Conservation (phyloP, 2,888 invertebrate species). For the Scaptomyza cyrtandrae region DNA sequence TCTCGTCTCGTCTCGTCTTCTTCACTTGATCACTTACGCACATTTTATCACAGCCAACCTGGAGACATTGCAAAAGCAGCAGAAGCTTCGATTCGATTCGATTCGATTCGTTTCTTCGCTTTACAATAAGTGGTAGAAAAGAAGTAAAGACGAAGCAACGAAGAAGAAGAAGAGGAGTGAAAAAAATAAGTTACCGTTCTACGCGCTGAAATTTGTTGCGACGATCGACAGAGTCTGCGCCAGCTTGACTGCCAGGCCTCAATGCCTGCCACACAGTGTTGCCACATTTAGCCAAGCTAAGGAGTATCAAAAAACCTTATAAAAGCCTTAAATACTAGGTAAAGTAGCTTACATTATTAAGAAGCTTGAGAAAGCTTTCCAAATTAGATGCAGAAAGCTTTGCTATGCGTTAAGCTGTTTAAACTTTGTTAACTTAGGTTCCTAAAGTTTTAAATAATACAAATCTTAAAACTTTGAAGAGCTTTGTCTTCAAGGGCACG, state of each 20-base stretch:
- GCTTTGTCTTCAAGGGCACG: no score
- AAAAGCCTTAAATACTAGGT: no score
- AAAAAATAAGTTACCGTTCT: conserved; percentile 82
- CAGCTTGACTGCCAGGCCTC: conserved; percentile 28
- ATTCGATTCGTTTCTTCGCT: conserved; percentile 22
- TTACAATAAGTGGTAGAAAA: conserved; percentile 80
- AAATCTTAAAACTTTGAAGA: no score
- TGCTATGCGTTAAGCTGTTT: no score
- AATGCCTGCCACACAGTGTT: conserved; percentile 23
- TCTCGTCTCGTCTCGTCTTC: conserved; percentile 13
- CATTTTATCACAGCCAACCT: conserved; percentile 78
- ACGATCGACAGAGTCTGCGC: conserved; percentile 43
- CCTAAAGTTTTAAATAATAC: no score
- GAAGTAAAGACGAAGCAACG: conserved; percentile 48
- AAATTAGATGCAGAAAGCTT: no score
- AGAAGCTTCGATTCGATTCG: neutral
- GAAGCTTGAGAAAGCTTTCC: no score
- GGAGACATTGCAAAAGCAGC: conserved; percentile 67
- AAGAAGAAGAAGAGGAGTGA: neutral
- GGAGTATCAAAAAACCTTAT: neutral
- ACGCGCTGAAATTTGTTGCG: conserved; percentile 80
- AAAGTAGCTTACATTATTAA: no score
- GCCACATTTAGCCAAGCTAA: conserved; percentile 1
- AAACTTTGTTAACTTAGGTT: no score
- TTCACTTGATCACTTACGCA: conserved; percentile 75